Evolutionary conservation across 2,113 vertebrate genomes (phyloP).

Genomic region (Corvus cornix): DNA sequence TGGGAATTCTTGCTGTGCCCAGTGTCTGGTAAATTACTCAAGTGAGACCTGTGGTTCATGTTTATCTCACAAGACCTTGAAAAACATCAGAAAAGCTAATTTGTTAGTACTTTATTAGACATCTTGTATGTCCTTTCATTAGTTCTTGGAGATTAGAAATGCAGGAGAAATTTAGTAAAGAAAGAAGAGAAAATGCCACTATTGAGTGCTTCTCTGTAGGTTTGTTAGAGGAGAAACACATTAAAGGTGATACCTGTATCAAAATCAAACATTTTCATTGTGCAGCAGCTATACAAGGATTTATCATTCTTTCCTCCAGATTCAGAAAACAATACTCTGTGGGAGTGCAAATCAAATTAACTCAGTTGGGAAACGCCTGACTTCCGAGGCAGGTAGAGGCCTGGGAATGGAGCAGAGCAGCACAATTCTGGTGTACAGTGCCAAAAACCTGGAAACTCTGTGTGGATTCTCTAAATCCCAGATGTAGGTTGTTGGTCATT

Average conservation of each 20-base stretch:
- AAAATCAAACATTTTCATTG: not conserved
- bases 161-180: not conserved
- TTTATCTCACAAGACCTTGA: not conserved
- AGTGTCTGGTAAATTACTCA: not conserved
- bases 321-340: not conserved
- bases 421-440: fast-evolving
- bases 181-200: not conserved
- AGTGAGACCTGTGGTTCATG: not conserved
- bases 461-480: not conserved
- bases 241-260: not conserved
- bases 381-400: not conserved
- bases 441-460: not conserved
- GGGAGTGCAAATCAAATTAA: not conserved
- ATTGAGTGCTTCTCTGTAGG: not conserved
- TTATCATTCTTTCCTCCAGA: not conserved
- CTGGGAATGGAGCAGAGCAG: not conserved
- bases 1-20: not conserved
- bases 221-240: not conserved
- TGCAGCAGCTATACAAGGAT: not conserved
- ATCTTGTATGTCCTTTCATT: not conserved
- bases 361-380: not conserved
- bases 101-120: not conserved
- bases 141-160: not conserved
- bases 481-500: not conserved
- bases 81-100: not conserved